A percentile compares a stretch with the other conserved stretches of the same genome.
Conservation (phyloP, 2,113 vertebrate genomes). For the Parotia lawesii region DNA sequence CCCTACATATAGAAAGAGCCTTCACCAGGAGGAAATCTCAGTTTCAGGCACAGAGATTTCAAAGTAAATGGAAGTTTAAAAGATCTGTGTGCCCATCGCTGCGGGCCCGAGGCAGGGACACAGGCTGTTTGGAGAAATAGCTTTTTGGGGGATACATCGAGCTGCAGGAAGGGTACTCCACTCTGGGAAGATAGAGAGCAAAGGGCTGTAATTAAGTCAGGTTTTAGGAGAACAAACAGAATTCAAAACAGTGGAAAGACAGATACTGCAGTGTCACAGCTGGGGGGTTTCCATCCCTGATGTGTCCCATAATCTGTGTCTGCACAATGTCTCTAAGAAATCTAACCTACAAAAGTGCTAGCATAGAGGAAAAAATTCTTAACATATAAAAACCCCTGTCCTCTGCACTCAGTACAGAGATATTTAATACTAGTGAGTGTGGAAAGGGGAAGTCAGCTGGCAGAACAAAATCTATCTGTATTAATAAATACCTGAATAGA, state of each 20-base stretch:
- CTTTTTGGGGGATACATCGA: neutral
- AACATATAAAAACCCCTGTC: rapidly evolving
- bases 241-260: neutral
- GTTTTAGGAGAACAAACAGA: neutral
- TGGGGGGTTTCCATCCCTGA: neutral
- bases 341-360: neutral
- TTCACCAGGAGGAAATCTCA: neutral
- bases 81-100: neutral
- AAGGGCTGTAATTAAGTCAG: neutral
- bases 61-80: neutral
- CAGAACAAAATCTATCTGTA: neutral
- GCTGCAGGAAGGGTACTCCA: neutral
- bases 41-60: neutral
- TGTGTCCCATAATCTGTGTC: neutral
- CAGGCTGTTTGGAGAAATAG: neutral
- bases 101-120: rapidly evolving
- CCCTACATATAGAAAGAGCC: neutral
- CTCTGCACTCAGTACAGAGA: neutral
- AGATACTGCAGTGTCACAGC: neutral
- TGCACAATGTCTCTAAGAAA: neutral
- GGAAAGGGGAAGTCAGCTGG: neutral
- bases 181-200: neutral
- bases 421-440: neutral
- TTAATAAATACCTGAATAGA: neutral
- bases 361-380: neutral